Base-by-base conservation (phyloP, 2,113 vertebrate genomes). In the Camelus dromedarius region DNA sequence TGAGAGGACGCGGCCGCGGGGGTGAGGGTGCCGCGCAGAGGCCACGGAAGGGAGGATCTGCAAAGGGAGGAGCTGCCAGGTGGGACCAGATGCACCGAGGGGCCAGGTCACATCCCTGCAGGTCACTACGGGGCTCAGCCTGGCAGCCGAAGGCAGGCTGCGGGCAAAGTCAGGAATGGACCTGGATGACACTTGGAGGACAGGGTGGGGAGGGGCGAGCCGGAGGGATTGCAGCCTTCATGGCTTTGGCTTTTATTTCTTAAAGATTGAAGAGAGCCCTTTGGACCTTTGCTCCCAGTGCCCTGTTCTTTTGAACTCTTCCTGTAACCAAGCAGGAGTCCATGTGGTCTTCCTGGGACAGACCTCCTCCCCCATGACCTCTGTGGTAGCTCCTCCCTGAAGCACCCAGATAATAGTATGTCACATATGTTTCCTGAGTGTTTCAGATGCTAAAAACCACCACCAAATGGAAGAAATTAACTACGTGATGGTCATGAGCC, bases 241-340 rank as follows among this genome's bases (percentile, higher is more conserved):
- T 35, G 42, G 75, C 11, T 42, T 95, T 87, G 86, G 62, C 50
- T 60, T 72, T 70, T 81, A 30, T 82, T 69, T 93, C 30, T 93
- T 58, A 30, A 94, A 62, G 28, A 83, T 3, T 50, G 35, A 84
- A 56, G 50, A 58, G 18, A 42, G 12, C 7, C 24, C 60, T 35
- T 13, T 54, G 48, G 76, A 54, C 15, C 62, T 86, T 60, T 46
- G n/a, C 30, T 38, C 18, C 26, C 30, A 22, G 30, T 30, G 13
- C 20, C 52, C 38, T 72, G 62, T 9, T 86, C 28, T 42, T 86
- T 85, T 15, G 60, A 19, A 28, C 15, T 67, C 42, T 91, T 79
- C 38, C 38, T 42, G 38, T 42, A 42, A 42, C 38, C 38, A 4
- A 42, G 38, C 38, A 42, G 38, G 38, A 42, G 38, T 4, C 38